phyloP scores from a whole-genome alignment of 2,797 vertebrate species.

The Chelmon rostratus region DNA sequence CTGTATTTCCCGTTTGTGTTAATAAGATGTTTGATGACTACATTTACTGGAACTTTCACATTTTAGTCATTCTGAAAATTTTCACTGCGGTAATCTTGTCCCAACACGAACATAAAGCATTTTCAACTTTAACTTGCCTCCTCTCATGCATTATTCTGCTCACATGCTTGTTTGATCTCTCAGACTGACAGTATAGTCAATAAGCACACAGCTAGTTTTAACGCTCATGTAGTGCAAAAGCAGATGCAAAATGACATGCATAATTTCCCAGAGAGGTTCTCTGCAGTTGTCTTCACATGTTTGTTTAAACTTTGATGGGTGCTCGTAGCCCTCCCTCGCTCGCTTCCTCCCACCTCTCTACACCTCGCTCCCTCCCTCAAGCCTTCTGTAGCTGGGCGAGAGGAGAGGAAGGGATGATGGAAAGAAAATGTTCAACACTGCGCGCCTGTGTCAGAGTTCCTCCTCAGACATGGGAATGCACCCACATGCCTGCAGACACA shows the following conservation, averaged over 20 bases:
- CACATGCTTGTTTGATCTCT: neutral
- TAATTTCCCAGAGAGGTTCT: conserved; percentile 41
- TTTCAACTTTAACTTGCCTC: neutral
- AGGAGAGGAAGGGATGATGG: conserved; percentile 55
- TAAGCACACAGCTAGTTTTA: conserved; percentile 21
- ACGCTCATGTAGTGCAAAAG: conserved; percentile 11
- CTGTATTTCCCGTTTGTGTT: conserved; percentile 4
- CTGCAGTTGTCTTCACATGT: conserved; percentile 58
- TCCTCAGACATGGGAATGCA: conserved; percentile 69
- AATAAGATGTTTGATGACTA: conserved; percentile 1
- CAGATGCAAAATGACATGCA: conserved; percentile 34
- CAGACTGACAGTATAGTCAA: conserved; percentile 13
- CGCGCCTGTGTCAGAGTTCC: conserved; percentile 71
- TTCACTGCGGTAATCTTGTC: neutral
- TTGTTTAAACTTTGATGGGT: conserved; percentile 69
- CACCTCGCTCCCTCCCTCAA: conserved; percentile 60
- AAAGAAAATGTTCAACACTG: conserved; percentile 49
- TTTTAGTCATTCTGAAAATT: neutral
- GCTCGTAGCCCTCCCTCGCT: conserved; percentile 56
- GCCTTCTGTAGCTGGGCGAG: conserved; percentile 66
- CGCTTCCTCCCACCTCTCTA: conserved; percentile 63
- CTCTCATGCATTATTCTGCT: conserved; percentile 29
- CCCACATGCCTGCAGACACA: conserved; percentile 67
- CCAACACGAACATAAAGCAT: neutral
- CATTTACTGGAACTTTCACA: neutral